These are phyloP conservation scores for Pseudomyrmex cubaensis DNA, from an alignment of 1,140 invertebrate genomes.

Conservation along the genomic window DNA sequence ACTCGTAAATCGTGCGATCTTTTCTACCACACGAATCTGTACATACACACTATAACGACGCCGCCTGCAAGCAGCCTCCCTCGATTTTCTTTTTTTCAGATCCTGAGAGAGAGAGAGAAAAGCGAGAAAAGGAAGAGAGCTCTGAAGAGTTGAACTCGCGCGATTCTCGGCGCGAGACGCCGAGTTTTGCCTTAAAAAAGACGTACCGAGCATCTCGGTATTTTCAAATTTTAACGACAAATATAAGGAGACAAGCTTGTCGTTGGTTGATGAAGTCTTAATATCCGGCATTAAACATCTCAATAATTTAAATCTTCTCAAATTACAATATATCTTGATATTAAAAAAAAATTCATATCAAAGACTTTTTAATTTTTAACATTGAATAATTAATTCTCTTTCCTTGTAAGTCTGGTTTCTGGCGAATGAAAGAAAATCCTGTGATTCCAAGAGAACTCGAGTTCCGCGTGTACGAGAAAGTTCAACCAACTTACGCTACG, in stretches of 20 bases:
- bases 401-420: neutral
- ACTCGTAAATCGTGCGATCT: constrained; percentile 51
- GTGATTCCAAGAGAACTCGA: neutral
- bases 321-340: neutral
- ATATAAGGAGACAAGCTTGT: neutral
- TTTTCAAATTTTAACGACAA: neutral
- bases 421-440: neutral
- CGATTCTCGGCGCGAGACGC: neutral
- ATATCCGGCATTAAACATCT: constrained; percentile 1
- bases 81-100: constrained; percentile 40
- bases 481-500: neutral
- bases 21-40: neutral
- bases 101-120: neutral
- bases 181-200: constrained; percentile 1
- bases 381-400: neutral
- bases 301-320: constrained; percentile 13
- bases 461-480: neutral
- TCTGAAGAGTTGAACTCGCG: constrained; percentile 24
- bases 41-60: neutral
- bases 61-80: neutral
- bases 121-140: neutral
- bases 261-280: too few relatives aligned
- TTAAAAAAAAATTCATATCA: neutral
- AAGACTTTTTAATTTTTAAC: neutral
- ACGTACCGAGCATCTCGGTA: neutral